These are phyloP conservation scores for Spea multiplicata DNA, from an alignment of 2,113 vertebrate species.

Conservation along the genomic window DNA sequence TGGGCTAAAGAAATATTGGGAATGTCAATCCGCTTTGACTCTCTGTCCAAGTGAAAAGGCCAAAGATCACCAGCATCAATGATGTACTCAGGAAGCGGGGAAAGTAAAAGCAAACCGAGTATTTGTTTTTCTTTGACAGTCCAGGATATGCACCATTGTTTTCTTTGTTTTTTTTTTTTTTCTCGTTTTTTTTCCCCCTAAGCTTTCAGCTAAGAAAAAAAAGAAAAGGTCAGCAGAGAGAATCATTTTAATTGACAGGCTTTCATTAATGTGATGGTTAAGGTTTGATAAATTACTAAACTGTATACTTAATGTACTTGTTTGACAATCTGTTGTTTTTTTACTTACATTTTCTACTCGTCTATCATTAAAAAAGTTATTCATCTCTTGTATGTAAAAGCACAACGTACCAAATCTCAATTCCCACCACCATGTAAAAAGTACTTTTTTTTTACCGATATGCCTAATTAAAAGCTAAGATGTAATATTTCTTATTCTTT, in stretches of 20 bases:
- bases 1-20: constrained; percentile 55
- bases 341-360: background rate
- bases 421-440: too few relatives aligned
- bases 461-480: too few relatives aligned
- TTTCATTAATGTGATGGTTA: constrained; percentile 25
- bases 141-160: constrained; percentile 44
- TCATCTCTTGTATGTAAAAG: too few relatives aligned
- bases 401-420: too few relatives aligned
- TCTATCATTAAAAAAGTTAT: too few relatives aligned
- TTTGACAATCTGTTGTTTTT: constrained; percentile 1
- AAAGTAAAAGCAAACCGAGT: constrained; percentile 61
- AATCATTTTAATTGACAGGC: constrained; percentile 39
- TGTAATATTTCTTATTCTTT: too few relatives aligned
- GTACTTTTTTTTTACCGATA: too few relatives aligned
- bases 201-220: constrained; percentile 33
- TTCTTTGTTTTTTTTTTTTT: background rate
- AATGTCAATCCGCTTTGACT: constrained; percentile 48
- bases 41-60: constrained; percentile 56
- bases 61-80: constrained; percentile 62
- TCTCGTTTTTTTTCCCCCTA: constrained; percentile 37
- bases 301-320: background rate
- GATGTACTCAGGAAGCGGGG: constrained; percentile 62
- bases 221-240: constrained; percentile 34
- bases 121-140: constrained; percentile 56
- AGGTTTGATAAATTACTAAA: constrained; percentile 35